Base-by-base conservation (phyloP, 2,113 vertebrate species). In the Parotia lawesii region DNA sequence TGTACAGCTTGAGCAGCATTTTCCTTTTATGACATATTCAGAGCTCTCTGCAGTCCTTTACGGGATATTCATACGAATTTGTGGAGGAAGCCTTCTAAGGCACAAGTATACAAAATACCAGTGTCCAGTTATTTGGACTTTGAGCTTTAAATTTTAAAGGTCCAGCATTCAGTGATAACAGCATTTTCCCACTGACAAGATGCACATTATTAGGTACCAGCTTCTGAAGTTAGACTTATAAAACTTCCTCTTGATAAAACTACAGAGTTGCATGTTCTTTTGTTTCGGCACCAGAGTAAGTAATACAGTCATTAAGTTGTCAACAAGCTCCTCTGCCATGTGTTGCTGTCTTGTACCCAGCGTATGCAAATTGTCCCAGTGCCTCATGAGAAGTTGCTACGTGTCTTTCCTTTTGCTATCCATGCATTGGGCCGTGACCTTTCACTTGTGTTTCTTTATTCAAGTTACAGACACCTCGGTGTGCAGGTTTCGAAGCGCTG, bases 301-400 rank as follows among this genome's bases (percentile, higher is more conserved):
- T 23, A 80, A 73, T 44, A 15, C 33, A 77, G 78, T 61, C 58
- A 25, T 72, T 57, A 79, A 65, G 61, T 54, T 96, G 91, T 66
- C 91, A 89, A 7, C 85, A 82, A 14, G 54, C 27, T 89, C 56
- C 56, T 69, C 42, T 89, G 85, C 91, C 91, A 80, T 89, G 89
- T 96, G 94, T 93, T 22, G 74, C 95, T 96, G 95, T 95, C 91
- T 38, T 79, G 89, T 73, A 89, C 2, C 1, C 53, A 15, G 86
- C 70, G 0, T 10, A 28, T 44, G 67, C 62, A 82, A 2, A 69
- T 72, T 3, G 40, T 54, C 51, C 47, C 40, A 1, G 40, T 22
- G 48, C 83, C 73, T 54, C 58, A 17, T 1, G 0, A 94, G 74
- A 62, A 91, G 80, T 42, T 24, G 57, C 87, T 64, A 10, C 53